phyloP scores from a whole-genome alignment of 2,888 invertebrate species.

The Cephalotes varians region DNA sequence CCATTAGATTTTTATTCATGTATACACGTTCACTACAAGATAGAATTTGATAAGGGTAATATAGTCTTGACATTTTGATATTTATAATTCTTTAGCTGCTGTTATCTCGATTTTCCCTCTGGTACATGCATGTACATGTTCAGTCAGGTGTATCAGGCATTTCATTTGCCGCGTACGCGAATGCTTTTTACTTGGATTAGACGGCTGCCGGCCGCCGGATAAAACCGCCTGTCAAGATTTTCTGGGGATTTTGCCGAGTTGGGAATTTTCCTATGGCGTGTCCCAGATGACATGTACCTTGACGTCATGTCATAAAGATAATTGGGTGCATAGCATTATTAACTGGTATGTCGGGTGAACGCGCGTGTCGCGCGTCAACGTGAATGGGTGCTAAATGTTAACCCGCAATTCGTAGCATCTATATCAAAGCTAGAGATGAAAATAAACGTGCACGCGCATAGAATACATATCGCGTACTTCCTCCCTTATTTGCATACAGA shows the following conservation, averaged over 20 bases:
- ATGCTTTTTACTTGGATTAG: conserved; percentile 31
- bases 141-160: conserved; percentile 22
- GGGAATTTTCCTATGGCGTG: conserved; percentile 37
- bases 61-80: neutral
- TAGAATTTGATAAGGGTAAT: neutral
- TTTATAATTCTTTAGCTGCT: neutral
- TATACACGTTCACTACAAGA: neutral
- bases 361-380: conserved; percentile 48
- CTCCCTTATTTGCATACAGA: neutral
- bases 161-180: conserved; percentile 21
- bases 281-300: conserved; percentile 33
- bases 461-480: neutral
- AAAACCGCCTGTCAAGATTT: conserved; percentile 47
- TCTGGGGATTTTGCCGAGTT: conserved; percentile 43
- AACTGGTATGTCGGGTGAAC: conserved; percentile 30
- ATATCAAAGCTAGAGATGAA: conserved; percentile 13
- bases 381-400: conserved; percentile 45
- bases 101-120: conserved; percentile 12
- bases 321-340: conserved; percentile 54
- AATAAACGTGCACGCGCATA: neutral
- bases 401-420: conserved; percentile 7
- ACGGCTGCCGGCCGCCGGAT: conserved; percentile 27
- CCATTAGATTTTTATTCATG: neutral
- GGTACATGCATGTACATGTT: neutral
- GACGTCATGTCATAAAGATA: conserved; percentile 52